Conservation (phyloP, 92 coral and sea anemone genomes). For the Heteractis magnifica region DNA sequence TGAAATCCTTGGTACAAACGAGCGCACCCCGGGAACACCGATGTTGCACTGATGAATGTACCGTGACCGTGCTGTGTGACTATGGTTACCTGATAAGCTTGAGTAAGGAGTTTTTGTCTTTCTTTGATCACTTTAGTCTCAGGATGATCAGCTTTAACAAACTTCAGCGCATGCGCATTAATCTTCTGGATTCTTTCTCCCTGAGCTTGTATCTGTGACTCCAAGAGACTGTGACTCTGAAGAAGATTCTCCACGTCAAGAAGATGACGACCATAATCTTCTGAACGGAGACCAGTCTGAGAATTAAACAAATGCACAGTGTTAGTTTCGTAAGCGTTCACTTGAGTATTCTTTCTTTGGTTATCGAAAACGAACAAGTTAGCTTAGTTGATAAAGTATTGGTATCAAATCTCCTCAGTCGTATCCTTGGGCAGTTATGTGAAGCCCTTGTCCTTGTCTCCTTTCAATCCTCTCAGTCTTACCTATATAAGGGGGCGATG, state of each 20-base stretch:
- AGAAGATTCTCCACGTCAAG: slow-evolving; percentile 90
- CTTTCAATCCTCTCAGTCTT: no score
- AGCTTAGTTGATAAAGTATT: no score
- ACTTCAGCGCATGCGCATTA: slow-evolving; percentile 60
- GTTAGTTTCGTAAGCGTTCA: not conserved
- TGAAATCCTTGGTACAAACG: no score
- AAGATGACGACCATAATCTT: slow-evolving; percentile 89
- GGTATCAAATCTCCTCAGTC: no score
- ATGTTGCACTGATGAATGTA: no score
- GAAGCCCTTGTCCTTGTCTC: no score
- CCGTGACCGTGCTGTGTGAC: no score
- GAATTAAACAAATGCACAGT: slow-evolving; percentile 1
- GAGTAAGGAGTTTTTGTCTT: slow-evolving; percentile 65
- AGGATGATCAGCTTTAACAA: slow-evolving; percentile 81
- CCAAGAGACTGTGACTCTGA: slow-evolving; percentile 88
- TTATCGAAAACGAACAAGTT: no score
- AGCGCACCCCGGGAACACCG: no score
- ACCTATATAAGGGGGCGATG: no score
- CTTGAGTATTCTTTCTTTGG: not conserved
- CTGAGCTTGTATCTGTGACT: slow-evolving; percentile 85
- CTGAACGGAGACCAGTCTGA: slow-evolving; percentile 81
- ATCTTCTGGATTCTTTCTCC: slow-evolving; percentile 76
- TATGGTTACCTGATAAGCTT: slow-evolving; percentile 68
- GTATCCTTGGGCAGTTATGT: no score
- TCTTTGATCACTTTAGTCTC: slow-evolving; percentile 76